Evolutionary conservation across 2,888 invertebrate genomes (phyloP), one percentile per base, ranked within the genome.

Genomic region (Onthophagus sagittarius): DNA sequence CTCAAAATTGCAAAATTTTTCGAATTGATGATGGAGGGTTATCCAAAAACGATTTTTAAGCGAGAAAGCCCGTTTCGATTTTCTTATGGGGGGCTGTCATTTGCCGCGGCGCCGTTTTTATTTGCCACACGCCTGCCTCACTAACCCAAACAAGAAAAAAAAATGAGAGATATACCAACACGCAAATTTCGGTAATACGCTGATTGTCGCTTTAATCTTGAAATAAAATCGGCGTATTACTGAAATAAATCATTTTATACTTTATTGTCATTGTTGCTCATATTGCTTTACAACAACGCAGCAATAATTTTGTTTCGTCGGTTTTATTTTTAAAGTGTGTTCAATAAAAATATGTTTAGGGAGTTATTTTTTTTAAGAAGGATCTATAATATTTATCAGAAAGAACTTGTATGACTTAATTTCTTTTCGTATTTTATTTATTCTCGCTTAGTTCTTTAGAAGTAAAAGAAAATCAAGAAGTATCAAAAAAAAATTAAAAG

Each of bases 1-100:
- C 85, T 84, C 84, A 83, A 81, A 86, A 84, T 86, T 87, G 85
- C 88, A 88, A 23, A 23, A 23, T 23, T 23, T 23, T 23, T 23
- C 23, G 23, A 23, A 23, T 23, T 23, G 23, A 23, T 23, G 3
- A 23, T 23, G 23, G 23, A 23, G 88, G 88, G 87, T 88, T 88
- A 86, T 87, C 86, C 86, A 87, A 87, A 23, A 23, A 23, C 1
- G 3, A 23, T 23, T 23, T n/a, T 23, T 23, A 23, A 23, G 23
- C 23, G 23, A 23, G 23, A 23, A 86, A 79, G 79, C 23, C 23
- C 23, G 23, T 23, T 53, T 53, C 7, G 2, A 4, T 53, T 53
- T 53, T 53, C 2, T 53, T 53, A 9, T 53, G 39, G 7, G 39
- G 39, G 39, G 39, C 39, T 53, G 1, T 9, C 23, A 4, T 9